phyloP scores from a whole-genome alignment of 1,140 invertebrate species.

The Ceratosolen fusciceps region DNA sequence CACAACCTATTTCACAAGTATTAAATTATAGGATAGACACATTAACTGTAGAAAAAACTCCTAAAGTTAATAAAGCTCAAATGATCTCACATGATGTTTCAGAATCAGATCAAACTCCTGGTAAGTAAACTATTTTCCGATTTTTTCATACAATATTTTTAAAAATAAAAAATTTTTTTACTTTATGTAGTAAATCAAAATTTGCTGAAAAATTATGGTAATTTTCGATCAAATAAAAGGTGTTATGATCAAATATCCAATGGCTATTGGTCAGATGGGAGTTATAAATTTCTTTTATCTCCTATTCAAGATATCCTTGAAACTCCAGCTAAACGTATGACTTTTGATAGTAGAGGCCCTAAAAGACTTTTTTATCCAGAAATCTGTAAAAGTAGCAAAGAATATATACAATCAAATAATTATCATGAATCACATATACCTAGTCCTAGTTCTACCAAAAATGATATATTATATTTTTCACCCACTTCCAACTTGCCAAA shows the following conservation, averaged over 20 bases:
- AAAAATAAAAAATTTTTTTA: background rate
- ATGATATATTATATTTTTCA: slow-evolving; percentile 66
- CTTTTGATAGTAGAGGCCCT: slow-evolving; percentile 65
- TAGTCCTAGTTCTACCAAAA: slow-evolving; percentile 55
- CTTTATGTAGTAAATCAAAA: slow-evolving; percentile 14
- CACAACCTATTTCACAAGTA: slow-evolving; percentile 67
- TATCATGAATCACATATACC: slow-evolving; percentile 59
- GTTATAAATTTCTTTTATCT: slow-evolving; percentile 62
- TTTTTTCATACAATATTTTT: background rate
- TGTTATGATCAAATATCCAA: slow-evolving; percentile 59
- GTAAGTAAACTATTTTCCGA: slow-evolving; percentile 13
- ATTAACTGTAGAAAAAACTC: slow-evolving; percentile 58
- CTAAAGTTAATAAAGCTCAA: slow-evolving; percentile 51
- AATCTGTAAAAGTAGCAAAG: background rate
- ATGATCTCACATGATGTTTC: slow-evolving; percentile 54
- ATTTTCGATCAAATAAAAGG: slow-evolving; percentile 57
- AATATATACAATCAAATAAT: slow-evolving; percentile 35
- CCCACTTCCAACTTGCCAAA: slow-evolving; percentile 84
- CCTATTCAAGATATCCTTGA: slow-evolving; percentile 66
- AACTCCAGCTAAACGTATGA: slow-evolving; percentile 60
- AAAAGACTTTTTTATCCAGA: slow-evolving; percentile 66
- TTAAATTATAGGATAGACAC: slow-evolving; percentile 47
- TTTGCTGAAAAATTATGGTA: background rate
- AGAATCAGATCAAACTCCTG: slow-evolving; percentile 53
- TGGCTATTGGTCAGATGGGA: slow-evolving; percentile 53